phyloP scores from a whole-genome alignment of 2,888 invertebrate genomes.

The Operophtera brumata region DNA sequence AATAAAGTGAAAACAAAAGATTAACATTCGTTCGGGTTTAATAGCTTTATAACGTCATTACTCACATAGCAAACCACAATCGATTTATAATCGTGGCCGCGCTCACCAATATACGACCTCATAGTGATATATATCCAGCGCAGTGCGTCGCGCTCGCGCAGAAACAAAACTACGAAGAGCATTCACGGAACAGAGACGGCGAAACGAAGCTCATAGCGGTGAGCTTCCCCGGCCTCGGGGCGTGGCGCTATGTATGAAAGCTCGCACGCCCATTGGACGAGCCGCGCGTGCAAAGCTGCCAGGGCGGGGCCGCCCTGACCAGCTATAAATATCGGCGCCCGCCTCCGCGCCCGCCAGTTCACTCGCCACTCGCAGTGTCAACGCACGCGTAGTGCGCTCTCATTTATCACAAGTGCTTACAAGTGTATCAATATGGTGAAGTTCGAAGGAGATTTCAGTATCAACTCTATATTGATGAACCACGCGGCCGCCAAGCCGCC shows the following conservation, averaged over 20 bases:
- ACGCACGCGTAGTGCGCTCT: conserved; percentile 55
- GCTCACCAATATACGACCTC: conserved; percentile 46
- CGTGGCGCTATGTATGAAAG: conserved; percentile 69
- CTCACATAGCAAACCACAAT: conserved; percentile 49
- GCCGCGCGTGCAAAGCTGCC: conserved; percentile 42
- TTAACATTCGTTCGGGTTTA: conserved; percentile 36
- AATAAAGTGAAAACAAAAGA: conserved; percentile 19
- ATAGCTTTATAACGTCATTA: conserved; percentile 41
- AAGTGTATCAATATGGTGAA: conserved; percentile 74
- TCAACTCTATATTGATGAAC: conserved; percentile 87
- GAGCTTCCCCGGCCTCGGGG: conserved; percentile 41
- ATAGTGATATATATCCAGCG: conserved; percentile 40
- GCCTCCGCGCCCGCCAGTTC: conserved; percentile 74
- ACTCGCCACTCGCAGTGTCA: conserved; percentile 60
- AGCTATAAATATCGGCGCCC: conserved; percentile 63
- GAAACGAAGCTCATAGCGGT: conserved; percentile 33
- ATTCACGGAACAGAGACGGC: conserved; percentile 28
- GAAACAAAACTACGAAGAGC: conserved; percentile 38
- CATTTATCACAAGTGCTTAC: conserved; percentile 31
- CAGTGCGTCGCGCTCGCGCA: conserved; percentile 33
- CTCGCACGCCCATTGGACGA: conserved; percentile 55
- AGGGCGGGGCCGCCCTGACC: conserved; percentile 52
- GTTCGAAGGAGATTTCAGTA: conserved; percentile 88
- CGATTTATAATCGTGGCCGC: conserved; percentile 45
- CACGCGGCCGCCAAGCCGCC: conserved; percentile 70